Evolutionary conservation across 2,888 invertebrate genomes (phyloP).

Genomic region (Linyphia triangularis): DNA sequence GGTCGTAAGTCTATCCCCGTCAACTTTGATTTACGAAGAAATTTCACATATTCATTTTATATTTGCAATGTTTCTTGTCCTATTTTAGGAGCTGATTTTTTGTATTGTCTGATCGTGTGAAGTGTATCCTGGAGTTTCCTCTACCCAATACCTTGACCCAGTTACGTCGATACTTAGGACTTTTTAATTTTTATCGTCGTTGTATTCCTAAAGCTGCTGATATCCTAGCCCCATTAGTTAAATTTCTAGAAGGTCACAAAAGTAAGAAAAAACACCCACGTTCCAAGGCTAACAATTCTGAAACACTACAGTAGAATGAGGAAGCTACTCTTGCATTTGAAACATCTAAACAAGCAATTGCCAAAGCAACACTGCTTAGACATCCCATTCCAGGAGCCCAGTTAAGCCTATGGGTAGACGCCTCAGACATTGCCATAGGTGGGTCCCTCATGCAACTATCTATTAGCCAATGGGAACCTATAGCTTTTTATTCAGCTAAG

Average conservation of each 20-base stretch:
- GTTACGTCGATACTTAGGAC: slow-evolving; percentile 60
- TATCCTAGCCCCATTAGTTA: slow-evolving; percentile 11
- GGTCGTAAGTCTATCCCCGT: too few relatives aligned
- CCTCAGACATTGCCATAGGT: slow-evolving; percentile 77
- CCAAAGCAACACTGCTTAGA: slow-evolving; percentile 26
- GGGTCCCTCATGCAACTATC: slow-evolving; percentile 77
- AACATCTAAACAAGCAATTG: slow-evolving; percentile 10
- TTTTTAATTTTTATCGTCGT: slow-evolving; percentile 71
- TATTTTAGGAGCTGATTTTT: slow-evolving; percentile 20
- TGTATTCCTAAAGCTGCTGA: slow-evolving; percentile 30
- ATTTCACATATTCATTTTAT: too few relatives aligned
- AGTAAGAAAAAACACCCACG: slow-evolving; percentile 28
- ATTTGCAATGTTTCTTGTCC: too few relatives aligned
- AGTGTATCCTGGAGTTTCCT: slow-evolving; percentile 66
- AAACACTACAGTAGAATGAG: background rate
- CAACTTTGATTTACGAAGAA: too few relatives aligned
- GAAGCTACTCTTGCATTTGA: background rate
- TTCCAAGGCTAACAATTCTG: background rate
- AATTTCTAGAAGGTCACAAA: slow-evolving; percentile 40
- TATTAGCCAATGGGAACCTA: slow-evolving; percentile 3
- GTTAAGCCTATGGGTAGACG: slow-evolving; percentile 79
- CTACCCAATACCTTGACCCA: slow-evolving; percentile 50
- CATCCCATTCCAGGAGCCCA: slow-evolving; percentile 50
- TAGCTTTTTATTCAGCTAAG: slow-evolving; percentile 19
- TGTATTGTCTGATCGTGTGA: slow-evolving; percentile 44